Base-by-base conservation (phyloP, 2,888 invertebrate genomes). In the Dasysyrphus tricinctus region DNA sequence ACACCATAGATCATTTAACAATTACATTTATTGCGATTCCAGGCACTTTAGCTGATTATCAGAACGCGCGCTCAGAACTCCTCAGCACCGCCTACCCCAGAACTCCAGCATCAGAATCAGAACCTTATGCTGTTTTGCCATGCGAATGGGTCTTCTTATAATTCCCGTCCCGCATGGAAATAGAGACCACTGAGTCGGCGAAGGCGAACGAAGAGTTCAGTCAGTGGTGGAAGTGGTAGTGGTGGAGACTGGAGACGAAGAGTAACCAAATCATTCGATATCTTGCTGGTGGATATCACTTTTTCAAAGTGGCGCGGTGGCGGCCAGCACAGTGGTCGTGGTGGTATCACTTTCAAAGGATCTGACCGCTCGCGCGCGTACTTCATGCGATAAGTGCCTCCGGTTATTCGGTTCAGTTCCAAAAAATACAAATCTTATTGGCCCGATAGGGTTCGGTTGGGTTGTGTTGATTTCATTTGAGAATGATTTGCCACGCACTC, bases 1-100 rank as follows among this genome's bases (percentile, higher is more conserved):
- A 87, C 87, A 82, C 83, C 73, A 87, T 87, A 83, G 83, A 87
- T 87, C 87, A 87, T 83, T 87, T 87, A 87, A 87, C 87, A 87
- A 87, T 87, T 87, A 87, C 87, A 87, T 87, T 87, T 87, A 87
- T 87, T 87, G 79, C 78, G 83, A 87, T 83, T 87, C 49, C 79
- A 80, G 87, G 87, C 87, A 87, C 87, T 87, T 82, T 83, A 80
- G 83, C 83, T 82, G 86, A 86, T 86, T 82, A 86, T 86, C 86
- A 79, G 42, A 76, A 85, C 76, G 82, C 83, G 81, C 86, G 77
- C 77, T 59, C 76, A 77, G 44, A 77, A 76, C 77, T 47, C 75
- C 77, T 47, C 75, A 63, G 81, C 75, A 78, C 81, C 85, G 85
- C 85, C 85, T 73, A 72, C 80, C 47, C 3, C 73, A 76, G 72